These are phyloP conservation scores for Thymelicus acteon DNA, from an alignment of 2,888 invertebrate species.

Conservation along the genomic window DNA sequence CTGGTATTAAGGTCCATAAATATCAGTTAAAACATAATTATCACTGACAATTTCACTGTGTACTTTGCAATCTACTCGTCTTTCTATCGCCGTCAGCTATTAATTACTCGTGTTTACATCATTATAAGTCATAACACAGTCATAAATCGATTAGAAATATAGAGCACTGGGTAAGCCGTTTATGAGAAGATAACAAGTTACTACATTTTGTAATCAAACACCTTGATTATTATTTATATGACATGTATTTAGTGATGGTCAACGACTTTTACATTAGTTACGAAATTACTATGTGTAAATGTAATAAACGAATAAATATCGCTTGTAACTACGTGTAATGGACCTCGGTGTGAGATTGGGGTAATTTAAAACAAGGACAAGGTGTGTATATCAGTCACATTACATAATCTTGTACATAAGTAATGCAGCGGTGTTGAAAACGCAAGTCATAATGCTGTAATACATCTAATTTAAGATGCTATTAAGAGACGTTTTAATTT, in stretches of 20 bases:
- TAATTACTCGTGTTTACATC: too few relatives aligned
- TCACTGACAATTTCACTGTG: too few relatives aligned
- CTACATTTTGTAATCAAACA: neutral
- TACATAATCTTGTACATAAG: neutral
- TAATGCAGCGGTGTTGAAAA: constrained; percentile 17
- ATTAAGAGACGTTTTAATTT: constrained; percentile 2
- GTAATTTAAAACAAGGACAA: constrained; percentile 13
- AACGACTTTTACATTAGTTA: constrained; percentile 32
- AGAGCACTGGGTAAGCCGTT: neutral
- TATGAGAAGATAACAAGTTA: neutral
- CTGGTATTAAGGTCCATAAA: too few relatives aligned
- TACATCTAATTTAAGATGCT: constrained; percentile 10
- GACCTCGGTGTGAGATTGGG: constrained; percentile 19
- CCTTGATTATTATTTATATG: neutral
- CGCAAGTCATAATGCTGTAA: constrained; percentile 7
- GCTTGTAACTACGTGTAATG: neutral
- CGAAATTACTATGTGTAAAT: constrained; percentile 21
- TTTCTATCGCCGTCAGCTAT: too few relatives aligned
- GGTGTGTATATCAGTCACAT: neutral
- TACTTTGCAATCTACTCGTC: too few relatives aligned
- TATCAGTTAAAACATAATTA: too few relatives aligned
- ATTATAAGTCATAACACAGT: too few relatives aligned
- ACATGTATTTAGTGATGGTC: constrained; percentile 20
- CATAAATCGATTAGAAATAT: neutral
- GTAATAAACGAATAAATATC: neutral